phyloP scores from a whole-genome alignment of 2,888 invertebrate genomes.

The Drosophila infuscata region DNA sequence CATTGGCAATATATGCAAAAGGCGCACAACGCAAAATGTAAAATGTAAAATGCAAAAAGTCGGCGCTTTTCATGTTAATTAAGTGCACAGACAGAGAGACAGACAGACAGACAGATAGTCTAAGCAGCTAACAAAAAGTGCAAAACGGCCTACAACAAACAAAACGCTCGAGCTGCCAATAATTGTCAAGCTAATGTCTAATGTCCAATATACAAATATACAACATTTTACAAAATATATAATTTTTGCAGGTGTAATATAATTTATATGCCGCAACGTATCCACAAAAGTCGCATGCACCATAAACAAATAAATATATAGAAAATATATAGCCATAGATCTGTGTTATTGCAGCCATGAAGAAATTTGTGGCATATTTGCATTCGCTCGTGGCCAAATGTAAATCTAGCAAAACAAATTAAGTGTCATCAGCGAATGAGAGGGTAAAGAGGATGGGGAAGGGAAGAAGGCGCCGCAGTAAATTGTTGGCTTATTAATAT shows the following conservation, averaged over 20 bases:
- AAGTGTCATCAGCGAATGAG: slow-evolving; percentile 48
- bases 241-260: slow-evolving; percentile 34
- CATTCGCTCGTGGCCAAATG: slow-evolving; percentile 52
- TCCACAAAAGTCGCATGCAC: slow-evolving; percentile 62
- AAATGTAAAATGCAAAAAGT: slow-evolving; percentile 38
- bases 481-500: slow-evolving; percentile 35
- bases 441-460: neutral
- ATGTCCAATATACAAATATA: slow-evolving; percentile 5
- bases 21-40: slow-evolving; percentile 10
- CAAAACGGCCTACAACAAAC: slow-evolving; percentile 12
- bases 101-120: neutral
- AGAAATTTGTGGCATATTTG: slow-evolving; percentile 45
- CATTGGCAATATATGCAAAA: slow-evolving; percentile 24
- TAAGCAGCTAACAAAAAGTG: slow-evolving; percentile 1
- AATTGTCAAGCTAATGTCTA: slow-evolving; percentile 42
- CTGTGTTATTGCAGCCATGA: slow-evolving; percentile 31
- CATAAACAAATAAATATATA: slow-evolving; percentile 55
- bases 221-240: slow-evolving; percentile 5
- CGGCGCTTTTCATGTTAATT: slow-evolving; percentile 76
- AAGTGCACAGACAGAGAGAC: slow-evolving; percentile 4
- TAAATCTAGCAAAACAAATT: slow-evolving; percentile 59
- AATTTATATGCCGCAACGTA: slow-evolving; percentile 71
- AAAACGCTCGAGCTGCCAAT: slow-evolving; percentile 60
- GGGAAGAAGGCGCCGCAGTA: neutral
- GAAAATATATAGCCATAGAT: slow-evolving; percentile 25